Base-by-base conservation (phyloP, 2,113 vertebrate species). In the Mormyrus lacerda region DNA sequence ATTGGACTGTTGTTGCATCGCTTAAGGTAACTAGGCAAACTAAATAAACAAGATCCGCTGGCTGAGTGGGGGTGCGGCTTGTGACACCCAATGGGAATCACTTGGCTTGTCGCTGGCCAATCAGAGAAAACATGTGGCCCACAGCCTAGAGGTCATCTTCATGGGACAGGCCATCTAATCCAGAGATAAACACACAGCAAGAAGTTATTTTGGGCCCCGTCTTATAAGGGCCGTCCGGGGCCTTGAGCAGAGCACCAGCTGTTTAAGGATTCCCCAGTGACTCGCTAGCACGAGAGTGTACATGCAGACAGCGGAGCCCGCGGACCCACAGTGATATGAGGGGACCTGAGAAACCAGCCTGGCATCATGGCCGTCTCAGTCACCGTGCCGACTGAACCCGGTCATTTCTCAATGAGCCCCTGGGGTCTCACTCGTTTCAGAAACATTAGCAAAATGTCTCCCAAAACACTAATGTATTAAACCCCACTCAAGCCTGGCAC, bases 221-320 rank as follows among this genome's bases (percentile, higher is more conserved):
- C 73, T 79, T 94, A 94, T 92, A 93, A 92, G 93, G 93, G 44
- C 31, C 4, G 9, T 19, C 35, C 53, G 2, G 44, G 31, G 5
- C 42, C 88, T 2, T n/a, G 89, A 92, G 90, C 91, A 90, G 86
- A 87, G 85, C 89, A 90, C 90, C 45, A 44, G 82, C 93, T 94
- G 93, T 95, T 93, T 92, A 94, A 92, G 94, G 94, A 89, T 44
- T 65, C 91, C 89, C 89, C 35, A 19, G 47, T 31, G 65, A 89
- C 87, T 87, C 47, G 27, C 53, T 53, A 89, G 50, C 31, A 51
- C 82, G 42, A 89, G 85, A 45, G 47, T 15, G 44, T 19, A 13
- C 19, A 53, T 45, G 73, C 85, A 87, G 85, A 69, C 21, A 7
- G 7, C 21, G 21, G 19, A 19, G 61, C 85, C 89, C 35, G 47